phyloP scores from a whole-genome alignment of 2,797 vertebrate species.

The Propithecus deckenii region DNA sequence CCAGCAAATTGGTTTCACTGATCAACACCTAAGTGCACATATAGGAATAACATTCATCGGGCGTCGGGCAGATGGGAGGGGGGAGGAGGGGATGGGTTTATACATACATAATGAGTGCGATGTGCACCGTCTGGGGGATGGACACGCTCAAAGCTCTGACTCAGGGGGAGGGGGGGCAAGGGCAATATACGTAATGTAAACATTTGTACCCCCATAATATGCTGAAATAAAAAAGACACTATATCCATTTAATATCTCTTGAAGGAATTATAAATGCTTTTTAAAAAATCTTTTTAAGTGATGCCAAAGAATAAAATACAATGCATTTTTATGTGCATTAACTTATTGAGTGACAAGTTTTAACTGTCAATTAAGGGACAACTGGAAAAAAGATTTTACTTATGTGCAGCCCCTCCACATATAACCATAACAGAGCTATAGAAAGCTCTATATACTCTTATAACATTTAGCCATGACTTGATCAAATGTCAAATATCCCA shows the following conservation, averaged over 20 bases:
- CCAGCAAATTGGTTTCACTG: no score
- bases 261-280: not conserved
- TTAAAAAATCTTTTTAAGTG: not conserved
- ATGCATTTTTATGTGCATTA: not conserved
- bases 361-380: not conserved
- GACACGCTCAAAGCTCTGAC: no score
- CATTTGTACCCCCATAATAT: no score
- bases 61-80: no score
- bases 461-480: not conserved
- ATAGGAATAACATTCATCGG: no score
- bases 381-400: not conserved
- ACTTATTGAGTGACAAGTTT: slow-evolving; percentile 21
- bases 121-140: no score
- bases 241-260: not conserved
- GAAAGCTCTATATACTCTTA: not conserved
- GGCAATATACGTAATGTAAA: no score
- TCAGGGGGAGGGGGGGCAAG: no score
- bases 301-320: slow-evolving; percentile 1
- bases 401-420: not conserved
- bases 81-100: no score
- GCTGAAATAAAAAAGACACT: not conserved
- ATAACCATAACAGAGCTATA: not conserved
- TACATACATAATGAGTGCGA: no score
- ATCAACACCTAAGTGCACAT: no score
- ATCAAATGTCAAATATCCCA: not conserved